Conservation (phyloP, 2,888 invertebrate genomes). For the Dryocosmus kuriphilus region DNA sequence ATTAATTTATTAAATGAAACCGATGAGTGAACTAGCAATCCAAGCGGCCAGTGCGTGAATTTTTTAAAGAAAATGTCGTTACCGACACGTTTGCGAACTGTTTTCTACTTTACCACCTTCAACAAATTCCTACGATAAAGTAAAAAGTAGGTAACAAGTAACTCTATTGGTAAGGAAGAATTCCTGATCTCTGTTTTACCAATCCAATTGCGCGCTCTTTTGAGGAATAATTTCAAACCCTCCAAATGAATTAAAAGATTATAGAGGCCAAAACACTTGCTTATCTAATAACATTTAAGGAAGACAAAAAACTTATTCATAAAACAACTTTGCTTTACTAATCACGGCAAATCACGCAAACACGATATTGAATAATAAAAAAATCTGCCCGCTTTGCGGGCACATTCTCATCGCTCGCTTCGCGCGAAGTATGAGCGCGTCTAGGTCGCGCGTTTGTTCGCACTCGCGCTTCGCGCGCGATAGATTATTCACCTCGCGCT, state of each 20-base stretch:
- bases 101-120: not conserved
- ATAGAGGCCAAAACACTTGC: not conserved
- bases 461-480: too few relatives aligned
- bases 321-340: not conserved
- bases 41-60: not conserved
- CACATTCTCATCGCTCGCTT: too few relatives aligned
- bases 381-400: too few relatives aligned
- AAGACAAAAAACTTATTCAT: not conserved
- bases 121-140: not conserved
- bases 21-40: not conserved
- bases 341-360: not conserved
- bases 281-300: not conserved
- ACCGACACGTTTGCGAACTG: not conserved
- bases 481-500: too few relatives aligned
- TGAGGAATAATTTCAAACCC: not conserved
- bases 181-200: slow-evolving; percentile 11
- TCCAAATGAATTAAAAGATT: not conserved
- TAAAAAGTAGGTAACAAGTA: not conserved
- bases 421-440: too few relatives aligned
- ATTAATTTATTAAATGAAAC: too few relatives aligned
- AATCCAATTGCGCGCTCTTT: not conserved
- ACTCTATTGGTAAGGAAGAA: slow-evolving; percentile 7
- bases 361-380: not conserved
- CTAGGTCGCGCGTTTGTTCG: too few relatives aligned
- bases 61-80: not conserved